These are phyloP conservation scores for Furcifer pardalis DNA, from an alignment of 2,797 vertebrate genomes.

Conservation along the genomic window DNA sequence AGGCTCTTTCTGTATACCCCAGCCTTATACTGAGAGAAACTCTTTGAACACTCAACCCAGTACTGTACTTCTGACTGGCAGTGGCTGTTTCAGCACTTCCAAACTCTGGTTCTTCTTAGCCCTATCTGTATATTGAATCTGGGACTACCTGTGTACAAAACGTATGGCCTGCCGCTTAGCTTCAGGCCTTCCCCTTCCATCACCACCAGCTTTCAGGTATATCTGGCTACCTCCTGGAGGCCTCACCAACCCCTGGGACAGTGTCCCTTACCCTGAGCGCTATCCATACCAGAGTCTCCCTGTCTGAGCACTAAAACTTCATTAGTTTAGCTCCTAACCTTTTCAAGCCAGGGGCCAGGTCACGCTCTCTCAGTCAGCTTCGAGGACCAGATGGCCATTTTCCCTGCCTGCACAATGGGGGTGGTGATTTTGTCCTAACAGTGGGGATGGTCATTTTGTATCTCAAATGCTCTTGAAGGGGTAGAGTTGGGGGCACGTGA, in stretches of 20 bases:
- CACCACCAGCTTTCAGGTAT: background rate
- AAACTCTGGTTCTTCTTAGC: background rate
- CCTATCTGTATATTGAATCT: background rate
- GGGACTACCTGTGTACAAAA: background rate
- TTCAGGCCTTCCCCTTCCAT: background rate
- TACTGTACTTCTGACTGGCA: background rate
- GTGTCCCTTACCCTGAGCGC: background rate
- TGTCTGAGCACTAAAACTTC: background rate
- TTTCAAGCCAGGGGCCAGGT: too few species aligned
- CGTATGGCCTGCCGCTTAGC: background rate
- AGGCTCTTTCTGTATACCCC: too few species aligned
- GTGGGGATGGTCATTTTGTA: too few species aligned
- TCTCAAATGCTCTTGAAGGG: too few species aligned
- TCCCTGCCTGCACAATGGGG: too few species aligned
- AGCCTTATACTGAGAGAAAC: background rate
- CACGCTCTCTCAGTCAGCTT: too few species aligned
- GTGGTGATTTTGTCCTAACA: too few species aligned
- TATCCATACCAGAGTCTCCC: background rate
- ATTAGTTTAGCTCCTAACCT: too few species aligned
- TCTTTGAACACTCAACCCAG: background rate
- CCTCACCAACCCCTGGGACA: background rate
- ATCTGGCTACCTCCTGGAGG: background rate
- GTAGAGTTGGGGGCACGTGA: too few species aligned
- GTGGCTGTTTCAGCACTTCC: too few species aligned
- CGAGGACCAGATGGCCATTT: too few species aligned